Base-by-base conservation (phyloP, 2,797 vertebrate species). In the Danionella dracula region DNA sequence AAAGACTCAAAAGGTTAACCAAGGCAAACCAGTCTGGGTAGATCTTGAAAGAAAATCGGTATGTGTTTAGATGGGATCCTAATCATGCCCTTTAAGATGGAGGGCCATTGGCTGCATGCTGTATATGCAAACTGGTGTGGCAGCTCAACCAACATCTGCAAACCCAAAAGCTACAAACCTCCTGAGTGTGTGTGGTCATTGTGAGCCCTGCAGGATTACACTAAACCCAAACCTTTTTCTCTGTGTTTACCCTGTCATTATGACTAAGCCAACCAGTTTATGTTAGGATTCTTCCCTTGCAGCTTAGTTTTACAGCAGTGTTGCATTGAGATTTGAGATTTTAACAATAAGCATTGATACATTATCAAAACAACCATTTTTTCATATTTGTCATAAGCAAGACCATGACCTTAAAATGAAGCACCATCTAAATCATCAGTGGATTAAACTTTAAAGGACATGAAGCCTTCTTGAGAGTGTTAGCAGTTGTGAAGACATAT, bases 1-100 rank as follows among this genome's bases (percentile, higher is more conserved):
- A n/a, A n/a, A n/a, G n/a, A n/a, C n/a, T n/a, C n/a, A n/a, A n/a
- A n/a, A n/a, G n/a, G n/a, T n/a, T n/a, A n/a, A n/a, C n/a, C n/a
- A n/a, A n/a, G n/a, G n/a, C n/a, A n/a, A n/a, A n/a, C n/a, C n/a
- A n/a, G n/a, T n/a, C n/a, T n/a, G n/a, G n/a, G n/a, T n/a, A n/a
- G n/a, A n/a, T n/a, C n/a, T n/a, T n/a, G n/a, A n/a, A n/a, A n/a
- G n/a, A n/a, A n/a, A n/a, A n/a, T n/a, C n/a, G n/a, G n/a, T n/a
- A n/a, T 89, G 84, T 85, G 79, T 90, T 87, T 88, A 80, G 76
- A 83, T 74, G 13, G 85, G 82, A 83, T 77, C 74, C 66, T 62
- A 71, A 81, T 82, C 81, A 81, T 83, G 85, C 84, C 82, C 81
- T 84, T 77, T 64, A 71, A 62, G 58, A 29, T 58, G 48, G 56